phyloP scores from a whole-genome alignment of 2,888 invertebrate species.

The Trisateles emortualis region DNA sequence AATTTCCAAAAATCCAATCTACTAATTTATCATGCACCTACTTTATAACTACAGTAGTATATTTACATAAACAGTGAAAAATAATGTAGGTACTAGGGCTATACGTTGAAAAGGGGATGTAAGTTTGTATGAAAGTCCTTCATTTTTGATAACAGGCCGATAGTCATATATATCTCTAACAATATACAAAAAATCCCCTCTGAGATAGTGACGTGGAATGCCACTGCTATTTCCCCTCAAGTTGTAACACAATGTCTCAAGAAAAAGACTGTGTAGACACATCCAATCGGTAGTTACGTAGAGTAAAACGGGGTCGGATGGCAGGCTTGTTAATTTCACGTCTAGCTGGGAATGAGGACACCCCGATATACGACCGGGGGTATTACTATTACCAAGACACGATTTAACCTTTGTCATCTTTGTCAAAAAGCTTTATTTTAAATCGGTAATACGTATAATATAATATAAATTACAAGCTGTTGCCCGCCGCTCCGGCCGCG shows the following conservation, averaged over 20 bases:
- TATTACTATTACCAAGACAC: constrained; percentile 1
- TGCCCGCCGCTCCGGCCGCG: too few relatives aligned
- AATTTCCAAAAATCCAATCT: too few relatives aligned
- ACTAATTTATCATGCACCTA: too few relatives aligned
- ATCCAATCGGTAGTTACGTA: constrained; percentile 13
- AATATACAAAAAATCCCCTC: too few relatives aligned
- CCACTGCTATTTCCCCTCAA: background rate
- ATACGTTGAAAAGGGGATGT: too few relatives aligned
- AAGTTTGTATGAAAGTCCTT: too few relatives aligned
- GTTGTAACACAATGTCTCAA: constrained; percentile 5
- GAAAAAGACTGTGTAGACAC: background rate
- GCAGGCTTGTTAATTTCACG: constrained; percentile 59
- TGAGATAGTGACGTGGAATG: background rate
- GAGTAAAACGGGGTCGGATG: constrained; percentile 54
- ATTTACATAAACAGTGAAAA: too few relatives aligned
- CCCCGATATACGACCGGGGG: constrained; percentile 17
- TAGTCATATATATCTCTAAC: too few relatives aligned
- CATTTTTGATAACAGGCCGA: too few relatives aligned
- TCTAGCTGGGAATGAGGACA: constrained; percentile 40
- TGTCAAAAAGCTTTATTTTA: background rate
- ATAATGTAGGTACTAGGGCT: too few relatives aligned
- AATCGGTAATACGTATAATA: background rate
- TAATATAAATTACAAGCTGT: too few relatives aligned
- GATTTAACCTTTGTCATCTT: background rate
- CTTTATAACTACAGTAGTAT: too few relatives aligned